Evolutionary conservation across 2,888 invertebrate genomes (phyloP).

Genomic region (Lasioglossum figueresi): DNA sequence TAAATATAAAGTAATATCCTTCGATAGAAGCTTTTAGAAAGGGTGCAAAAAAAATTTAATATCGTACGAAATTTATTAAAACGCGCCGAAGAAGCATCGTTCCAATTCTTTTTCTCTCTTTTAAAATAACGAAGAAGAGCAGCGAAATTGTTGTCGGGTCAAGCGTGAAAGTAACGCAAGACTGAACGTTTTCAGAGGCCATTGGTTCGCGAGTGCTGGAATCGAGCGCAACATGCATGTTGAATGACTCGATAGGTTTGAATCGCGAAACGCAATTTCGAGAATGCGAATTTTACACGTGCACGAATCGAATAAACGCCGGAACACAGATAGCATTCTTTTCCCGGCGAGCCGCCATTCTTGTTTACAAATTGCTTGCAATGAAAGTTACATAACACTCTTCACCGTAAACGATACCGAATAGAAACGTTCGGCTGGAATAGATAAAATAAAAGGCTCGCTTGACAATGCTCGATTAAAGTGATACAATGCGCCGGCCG

Average conservation of each 20-base stretch:
- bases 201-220: background rate
- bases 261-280: slow-evolving; percentile 12
- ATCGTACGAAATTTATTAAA: background rate
- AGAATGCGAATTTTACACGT: slow-evolving; percentile 19
- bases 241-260: slow-evolving; percentile 6
- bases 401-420: background rate
- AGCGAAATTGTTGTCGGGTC: background rate
- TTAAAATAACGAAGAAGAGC: background rate
- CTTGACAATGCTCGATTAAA: slow-evolving; percentile 9
- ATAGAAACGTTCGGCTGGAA: background rate
- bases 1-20: background rate
- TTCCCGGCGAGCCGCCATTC: background rate
- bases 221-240: background rate
- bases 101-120: background rate
- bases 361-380: slow-evolving; percentile 18
- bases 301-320: slow-evolving; percentile 2
- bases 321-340: background rate
- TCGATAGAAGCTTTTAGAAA: background rate
- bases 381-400: slow-evolving; percentile 2
- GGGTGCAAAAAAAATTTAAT: background rate
- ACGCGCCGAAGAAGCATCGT: background rate
- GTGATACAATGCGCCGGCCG: background rate
- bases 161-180: background rate
- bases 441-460: slow-evolving; percentile 1
- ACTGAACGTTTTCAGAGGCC: background rate